phyloP scores from a whole-genome alignment of 1,140 invertebrate genomes.

The Atta cephalotes region DNA sequence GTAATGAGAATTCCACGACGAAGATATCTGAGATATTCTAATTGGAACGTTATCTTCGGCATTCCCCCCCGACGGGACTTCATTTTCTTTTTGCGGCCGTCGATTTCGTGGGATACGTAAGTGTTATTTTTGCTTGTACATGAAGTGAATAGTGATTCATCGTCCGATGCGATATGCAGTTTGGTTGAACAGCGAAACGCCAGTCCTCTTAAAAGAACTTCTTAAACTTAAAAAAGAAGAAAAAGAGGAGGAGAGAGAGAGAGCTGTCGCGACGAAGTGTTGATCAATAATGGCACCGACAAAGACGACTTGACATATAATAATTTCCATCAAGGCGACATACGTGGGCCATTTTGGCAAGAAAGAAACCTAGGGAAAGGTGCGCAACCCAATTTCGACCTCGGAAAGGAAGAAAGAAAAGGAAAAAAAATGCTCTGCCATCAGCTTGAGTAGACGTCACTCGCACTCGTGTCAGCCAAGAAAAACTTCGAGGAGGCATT shows the following conservation, averaged over 20 bases:
- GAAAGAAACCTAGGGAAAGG: slow-evolving; percentile 42
- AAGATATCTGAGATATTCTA: slow-evolving; percentile 59
- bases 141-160: neutral
- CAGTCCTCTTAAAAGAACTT: neutral
- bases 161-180: neutral
- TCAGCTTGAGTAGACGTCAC: slow-evolving; percentile 59
- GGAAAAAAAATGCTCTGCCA: slow-evolving; percentile 35
- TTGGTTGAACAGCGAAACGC: neutral
- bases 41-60: slow-evolving; percentile 63
- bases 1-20: slow-evolving; percentile 61
- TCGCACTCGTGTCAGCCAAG: slow-evolving; percentile 60
- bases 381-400: slow-evolving; percentile 67
- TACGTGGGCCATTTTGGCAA: slow-evolving; percentile 30
- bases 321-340: slow-evolving; percentile 33
- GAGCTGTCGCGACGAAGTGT: slow-evolving; percentile 10
- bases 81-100: neutral
- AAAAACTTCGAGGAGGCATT: slow-evolving; percentile 50
- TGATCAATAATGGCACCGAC: slow-evolving; percentile 35
- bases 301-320: slow-evolving; percentile 33
- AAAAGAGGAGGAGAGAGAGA: neutral
- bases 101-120: neutral
- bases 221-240: neutral
- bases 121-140: slow-evolving; percentile 23
- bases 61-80: slow-evolving; percentile 3
- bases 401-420: neutral